phyloP scores from a whole-genome alignment of 2,797 vertebrate species.

The Peromyscus melanophrys region DNA sequence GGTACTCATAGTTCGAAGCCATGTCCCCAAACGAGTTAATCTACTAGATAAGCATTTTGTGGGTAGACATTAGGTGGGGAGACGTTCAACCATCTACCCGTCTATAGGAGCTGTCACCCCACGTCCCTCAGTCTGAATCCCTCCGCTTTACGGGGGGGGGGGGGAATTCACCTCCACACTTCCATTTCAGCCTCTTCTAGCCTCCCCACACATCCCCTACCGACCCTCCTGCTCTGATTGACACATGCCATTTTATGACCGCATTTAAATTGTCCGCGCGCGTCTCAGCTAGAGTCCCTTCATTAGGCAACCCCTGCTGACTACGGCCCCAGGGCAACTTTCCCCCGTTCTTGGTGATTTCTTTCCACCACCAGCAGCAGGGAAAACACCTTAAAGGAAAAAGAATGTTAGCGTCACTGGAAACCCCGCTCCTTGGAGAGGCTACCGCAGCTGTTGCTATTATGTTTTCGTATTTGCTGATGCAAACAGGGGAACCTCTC shows the following conservation, averaged over 20 bases:
- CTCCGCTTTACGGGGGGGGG: conserved; percentile 40
- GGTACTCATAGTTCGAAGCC: background rate
- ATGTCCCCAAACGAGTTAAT: background rate
- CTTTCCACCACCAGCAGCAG: conserved; percentile 53
- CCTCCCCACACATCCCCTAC: background rate
- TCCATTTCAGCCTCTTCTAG: background rate
- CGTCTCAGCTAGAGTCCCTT: background rate
- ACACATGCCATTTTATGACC: background rate
- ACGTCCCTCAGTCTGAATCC: background rate
- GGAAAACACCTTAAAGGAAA: conserved; percentile 82
- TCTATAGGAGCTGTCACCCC: background rate
- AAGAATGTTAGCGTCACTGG: conserved; percentile 71
- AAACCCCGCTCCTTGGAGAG: conserved; percentile 83
- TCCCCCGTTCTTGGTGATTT: conserved; percentile 22
- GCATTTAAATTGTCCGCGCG: background rate
- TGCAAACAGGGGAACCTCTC: conserved; percentile 83
- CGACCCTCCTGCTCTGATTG: background rate
- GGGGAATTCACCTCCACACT: background rate
- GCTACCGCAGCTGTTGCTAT: conserved; percentile 63
- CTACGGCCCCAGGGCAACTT: conserved; percentile 64
- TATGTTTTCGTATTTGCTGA: conserved; percentile 73
- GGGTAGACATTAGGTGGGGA: background rate
- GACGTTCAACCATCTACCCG: background rate
- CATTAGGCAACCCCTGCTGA: background rate
- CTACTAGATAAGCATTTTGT: background rate